phyloP scores from a whole-genome alignment of 2,113 vertebrate genomes.

The Callipepla squamata region DNA sequence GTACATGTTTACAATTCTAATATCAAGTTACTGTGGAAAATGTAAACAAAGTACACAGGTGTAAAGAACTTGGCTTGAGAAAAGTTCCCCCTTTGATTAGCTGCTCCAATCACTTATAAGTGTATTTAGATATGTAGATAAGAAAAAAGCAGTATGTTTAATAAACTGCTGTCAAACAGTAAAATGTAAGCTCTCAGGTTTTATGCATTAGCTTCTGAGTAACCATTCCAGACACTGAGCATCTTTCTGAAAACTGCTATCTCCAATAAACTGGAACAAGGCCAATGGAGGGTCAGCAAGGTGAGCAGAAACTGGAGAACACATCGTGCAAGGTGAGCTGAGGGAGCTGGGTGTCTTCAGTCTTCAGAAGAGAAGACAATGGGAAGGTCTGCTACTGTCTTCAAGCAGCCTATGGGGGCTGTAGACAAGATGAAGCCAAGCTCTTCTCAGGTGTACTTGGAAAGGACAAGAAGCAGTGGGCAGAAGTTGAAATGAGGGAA shows the following conservation, averaged over 20 bases:
- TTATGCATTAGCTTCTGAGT: background rate
- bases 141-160: background rate
- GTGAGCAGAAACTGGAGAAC: background rate
- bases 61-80: conserved; percentile 13
- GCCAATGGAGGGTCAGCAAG: background rate
- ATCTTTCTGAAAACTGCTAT: background rate
- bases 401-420: background rate
- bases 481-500: background rate
- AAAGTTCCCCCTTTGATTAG: background rate
- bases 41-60: conserved; percentile 53
- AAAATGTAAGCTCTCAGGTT: background rate
- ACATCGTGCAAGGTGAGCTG: background rate
- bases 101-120: background rate
- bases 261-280: rapidly evolving
- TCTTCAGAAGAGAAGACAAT: background rate
- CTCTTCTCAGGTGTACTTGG: background rate
- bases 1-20: conserved; percentile 62
- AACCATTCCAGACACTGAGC: background rate
- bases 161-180: background rate
- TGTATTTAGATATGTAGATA: background rate
- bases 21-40: conserved; percentile 14
- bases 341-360: background rate
- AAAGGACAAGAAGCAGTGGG: background rate
- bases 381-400: background rate
- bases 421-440: background rate